Percentiles rank a stretch among this genome's conserved stretches.
Evolutionary conservation across 1,140 invertebrate genomes (phyloP).

Genomic region (Brachionus rotundiformis): DNA sequence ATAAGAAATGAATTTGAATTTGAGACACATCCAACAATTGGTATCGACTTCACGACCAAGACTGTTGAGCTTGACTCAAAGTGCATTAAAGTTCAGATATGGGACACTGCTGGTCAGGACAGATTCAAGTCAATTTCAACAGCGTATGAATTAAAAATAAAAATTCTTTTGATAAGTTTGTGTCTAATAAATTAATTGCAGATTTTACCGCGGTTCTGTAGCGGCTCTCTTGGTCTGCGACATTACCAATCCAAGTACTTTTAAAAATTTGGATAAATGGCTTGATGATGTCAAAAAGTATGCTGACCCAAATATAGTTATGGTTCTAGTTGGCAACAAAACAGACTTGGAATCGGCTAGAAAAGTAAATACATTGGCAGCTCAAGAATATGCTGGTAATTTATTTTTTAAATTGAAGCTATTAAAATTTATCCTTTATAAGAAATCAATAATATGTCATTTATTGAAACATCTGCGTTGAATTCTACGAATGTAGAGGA

Average conservation of each 20-base stretch:
- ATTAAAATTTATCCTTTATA: slow-evolving; percentile 55
- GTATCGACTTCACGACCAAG: slow-evolving; percentile 96
- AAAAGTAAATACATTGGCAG: slow-evolving; percentile 25
- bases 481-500: slow-evolving; percentile 99
- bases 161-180: slow-evolving; percentile 62
- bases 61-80: slow-evolving; percentile 64
- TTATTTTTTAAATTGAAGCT: slow-evolving; percentile 73
- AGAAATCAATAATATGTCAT: slow-evolving; percentile 92
- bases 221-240: slow-evolving; percentile 88
- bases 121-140: slow-evolving; percentile 84
- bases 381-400: slow-evolving; percentile 51
- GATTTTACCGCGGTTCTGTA: slow-evolving; percentile 74
- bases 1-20: slow-evolving; percentile 99
- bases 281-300: slow-evolving; percentile 96
- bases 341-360: slow-evolving; percentile 50
- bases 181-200: slow-evolving; percentile 67
- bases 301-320: slow-evolving; percentile 97
- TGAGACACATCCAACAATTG: slow-evolving; percentile 99
- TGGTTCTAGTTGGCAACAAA: slow-evolving; percentile 81
- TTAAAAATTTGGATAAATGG: slow-evolving; percentile 97
- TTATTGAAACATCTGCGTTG: slow-evolving; percentile 98
- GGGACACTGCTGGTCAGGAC: slow-evolving; percentile 93
- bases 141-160: slow-evolving; percentile 74
- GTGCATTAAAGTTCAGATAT: slow-evolving; percentile 74
- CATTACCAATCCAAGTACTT: slow-evolving; percentile 93